Percentiles rank a stretch among this genome's conserved stretches.
Conservation (phyloP, 2,113 vertebrate species). For the Bufo bufo region DNA sequence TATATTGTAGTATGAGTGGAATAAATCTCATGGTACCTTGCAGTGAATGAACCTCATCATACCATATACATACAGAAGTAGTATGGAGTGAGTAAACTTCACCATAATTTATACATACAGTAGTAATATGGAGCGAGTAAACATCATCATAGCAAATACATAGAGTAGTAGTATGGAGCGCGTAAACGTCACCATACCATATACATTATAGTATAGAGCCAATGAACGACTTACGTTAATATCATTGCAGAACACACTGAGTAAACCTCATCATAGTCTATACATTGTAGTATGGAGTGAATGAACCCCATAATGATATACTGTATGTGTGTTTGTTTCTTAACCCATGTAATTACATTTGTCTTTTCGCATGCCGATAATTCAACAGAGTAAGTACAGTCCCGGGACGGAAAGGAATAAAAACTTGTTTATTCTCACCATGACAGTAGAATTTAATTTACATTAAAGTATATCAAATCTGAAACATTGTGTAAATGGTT, state of each 20-base stretch:
- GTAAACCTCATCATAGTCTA: background rate
- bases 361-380: background rate
- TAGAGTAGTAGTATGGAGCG: background rate
- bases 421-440: constrained; percentile 3
- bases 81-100: too few relatives aligned
- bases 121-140: too few relatives aligned
- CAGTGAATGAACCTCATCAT: background rate
- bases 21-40: background rate
- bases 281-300: background rate
- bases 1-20: background rate
- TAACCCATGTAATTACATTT: background rate
- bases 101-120: too few relatives aligned
- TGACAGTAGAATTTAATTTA: background rate
- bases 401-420: background rate
- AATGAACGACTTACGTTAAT: background rate
- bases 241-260: too few relatives aligned
- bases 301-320: background rate
- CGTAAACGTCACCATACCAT: background rate
- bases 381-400: background rate
- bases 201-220: background rate
- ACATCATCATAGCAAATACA: too few relatives aligned
- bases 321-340: background rate
- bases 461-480: background rate
- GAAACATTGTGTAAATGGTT: background rate
- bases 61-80: too few relatives aligned